These are phyloP conservation scores for Mimumesa dahlbomi DNA, from an alignment of 2,888 invertebrate genomes.

Conservation along the genomic window DNA sequence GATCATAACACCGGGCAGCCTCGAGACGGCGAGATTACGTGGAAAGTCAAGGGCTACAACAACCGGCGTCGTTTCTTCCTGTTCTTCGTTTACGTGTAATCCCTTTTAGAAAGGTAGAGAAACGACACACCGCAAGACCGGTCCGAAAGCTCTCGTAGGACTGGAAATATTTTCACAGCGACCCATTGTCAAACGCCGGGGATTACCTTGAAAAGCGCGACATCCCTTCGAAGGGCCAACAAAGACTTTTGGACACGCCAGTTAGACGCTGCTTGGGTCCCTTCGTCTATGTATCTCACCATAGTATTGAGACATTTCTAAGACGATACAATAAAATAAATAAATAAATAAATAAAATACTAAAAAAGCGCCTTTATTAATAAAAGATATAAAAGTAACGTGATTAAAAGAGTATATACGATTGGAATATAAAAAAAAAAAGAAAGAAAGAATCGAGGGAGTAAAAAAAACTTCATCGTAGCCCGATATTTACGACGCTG, in stretches of 20 bases:
- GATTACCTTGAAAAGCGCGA: conserved; percentile 60
- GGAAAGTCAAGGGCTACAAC: conserved; percentile 34
- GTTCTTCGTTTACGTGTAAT: conserved; percentile 28
- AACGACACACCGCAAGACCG: conserved; percentile 13
- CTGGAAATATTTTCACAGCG: conserved; percentile 77
- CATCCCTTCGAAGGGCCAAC: conserved; percentile 49
- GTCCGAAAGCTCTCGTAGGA: conserved; percentile 52
- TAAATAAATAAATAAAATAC: too few relatives aligned
- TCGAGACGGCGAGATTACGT: conserved; percentile 34
- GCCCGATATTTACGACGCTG: not conserved
- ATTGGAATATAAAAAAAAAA: not conserved
- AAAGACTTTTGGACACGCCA: conserved; percentile 14
- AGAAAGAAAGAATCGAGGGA: too few relatives aligned
- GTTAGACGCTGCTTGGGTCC: not conserved
- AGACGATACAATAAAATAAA: too few relatives aligned
- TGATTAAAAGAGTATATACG: too few relatives aligned
- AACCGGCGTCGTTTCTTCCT: conserved; percentile 7
- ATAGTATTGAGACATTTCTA: not conserved
- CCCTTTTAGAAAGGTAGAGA: conserved; percentile 47
- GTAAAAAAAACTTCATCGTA: not conserved
- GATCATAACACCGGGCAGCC: not conserved
- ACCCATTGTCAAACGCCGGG: conserved; percentile 57
- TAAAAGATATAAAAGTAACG: too few relatives aligned
- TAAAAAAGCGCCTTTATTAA: too few relatives aligned
- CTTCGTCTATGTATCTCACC: not conserved